Evolutionary conservation across 2,888 invertebrate species (phyloP), one percentile per base, ranked within the genome.

Genomic region (Ptychoptera albimana): DNA sequence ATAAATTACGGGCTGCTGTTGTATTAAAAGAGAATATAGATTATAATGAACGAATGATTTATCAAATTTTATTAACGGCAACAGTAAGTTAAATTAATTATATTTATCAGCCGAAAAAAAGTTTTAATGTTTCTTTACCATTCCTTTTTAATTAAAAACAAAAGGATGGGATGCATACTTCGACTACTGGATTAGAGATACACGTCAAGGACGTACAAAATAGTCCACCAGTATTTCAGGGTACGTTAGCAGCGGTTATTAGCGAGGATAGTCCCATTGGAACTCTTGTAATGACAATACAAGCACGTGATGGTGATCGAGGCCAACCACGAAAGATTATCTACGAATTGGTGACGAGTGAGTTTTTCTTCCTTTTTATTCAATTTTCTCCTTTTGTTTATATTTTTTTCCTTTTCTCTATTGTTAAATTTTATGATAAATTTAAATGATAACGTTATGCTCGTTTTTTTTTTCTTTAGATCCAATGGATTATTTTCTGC

Each of bases 171-270:
- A 70, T 72, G 10, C 75, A 83, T 52, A 78, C 78, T 53, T 78
- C 79, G 0, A 75, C 76, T 10, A 78, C 82, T 0, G 76, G 74
- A 41, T 79, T 88, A 11, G 80, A 82, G 55, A 77, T 89, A 23
- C 78, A 80, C 50, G 81, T 92, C 1, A 73, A 77, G 48, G 89
- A 91, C 58, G 79, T 89, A 1, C 91, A 91, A 67, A 87, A 91
- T 61, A 81, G 79, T 1, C 85, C 89, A 0, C 91, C 91, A 0
- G 74, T 81, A 44, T 91, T 91, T 66, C 75, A 77, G 39, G 86
- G 86, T 1, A 76, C 86, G 0, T 68, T 88, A 44, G 79, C 81
- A 11, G 83, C 82, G 0, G 78, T 87, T 16, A 73, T 89, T 31
- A 70, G 74, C 16, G 91, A 91, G 60, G 84, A 88, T 55, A 84